Percentiles rank a stretch among this genome's conserved stretches.
Evolutionary conservation across 1,140 invertebrate species (phyloP).

Genomic region (Zaprionus africanus): DNA sequence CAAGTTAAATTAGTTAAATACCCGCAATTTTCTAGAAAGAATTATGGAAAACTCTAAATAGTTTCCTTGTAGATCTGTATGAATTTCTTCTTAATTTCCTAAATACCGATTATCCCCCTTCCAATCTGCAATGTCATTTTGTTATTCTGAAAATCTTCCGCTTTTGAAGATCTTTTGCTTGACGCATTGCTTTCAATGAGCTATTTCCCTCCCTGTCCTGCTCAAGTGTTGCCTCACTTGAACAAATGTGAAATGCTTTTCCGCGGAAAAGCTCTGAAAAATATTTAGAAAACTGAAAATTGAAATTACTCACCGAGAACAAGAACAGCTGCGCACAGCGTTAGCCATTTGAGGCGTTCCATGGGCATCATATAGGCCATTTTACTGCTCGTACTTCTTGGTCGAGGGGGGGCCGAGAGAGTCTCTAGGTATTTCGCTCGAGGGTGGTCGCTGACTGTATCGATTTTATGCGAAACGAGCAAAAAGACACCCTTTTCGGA

Average conservation of each 20-base stretch:
- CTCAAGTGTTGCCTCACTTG: constrained; percentile 22
- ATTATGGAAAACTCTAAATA: no score
- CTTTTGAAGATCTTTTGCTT: constrained; percentile 7
- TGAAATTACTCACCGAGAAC: constrained; percentile 67
- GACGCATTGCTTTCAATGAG: constrained; percentile 8
- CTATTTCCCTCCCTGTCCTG: no score
- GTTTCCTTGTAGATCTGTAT: neutral
- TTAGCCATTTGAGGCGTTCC: constrained; percentile 72
- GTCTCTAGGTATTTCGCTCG: constrained; percentile 25
- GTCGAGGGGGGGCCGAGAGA: neutral
- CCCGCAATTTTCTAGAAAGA: no score
- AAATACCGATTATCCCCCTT: neutral
- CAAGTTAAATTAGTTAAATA: no score
- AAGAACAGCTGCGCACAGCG: constrained; percentile 72
- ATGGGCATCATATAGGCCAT: constrained; percentile 61
- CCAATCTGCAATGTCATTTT: neutral
- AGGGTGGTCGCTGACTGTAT: constrained; percentile 50
- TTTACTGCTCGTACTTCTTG: constrained; percentile 29
- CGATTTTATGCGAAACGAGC: constrained; percentile 66
- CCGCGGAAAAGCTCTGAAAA: constrained; percentile 14
- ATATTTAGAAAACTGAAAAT: constrained; percentile 16
- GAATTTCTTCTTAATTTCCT: neutral
- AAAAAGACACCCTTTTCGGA: constrained; percentile 51
- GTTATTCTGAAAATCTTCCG: neutral
- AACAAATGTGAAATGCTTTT: constrained; percentile 17